These are phyloP conservation scores for Ormyrus nitidulus DNA, from an alignment of 2,888 invertebrate genomes.

Conservation along the genomic window DNA sequence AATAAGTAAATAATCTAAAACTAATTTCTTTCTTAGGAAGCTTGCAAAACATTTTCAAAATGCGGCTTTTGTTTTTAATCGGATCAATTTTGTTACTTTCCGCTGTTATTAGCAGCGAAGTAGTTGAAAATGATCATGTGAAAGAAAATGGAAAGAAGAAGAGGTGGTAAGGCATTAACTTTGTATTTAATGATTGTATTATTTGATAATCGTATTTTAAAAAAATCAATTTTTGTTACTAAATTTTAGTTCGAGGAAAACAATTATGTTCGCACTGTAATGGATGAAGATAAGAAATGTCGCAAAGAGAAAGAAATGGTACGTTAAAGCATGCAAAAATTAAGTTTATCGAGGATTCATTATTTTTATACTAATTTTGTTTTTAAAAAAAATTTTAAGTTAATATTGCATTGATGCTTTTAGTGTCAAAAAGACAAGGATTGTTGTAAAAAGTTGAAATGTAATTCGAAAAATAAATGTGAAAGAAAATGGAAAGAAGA, in stretches of 20 bases:
- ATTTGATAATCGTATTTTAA: neutral
- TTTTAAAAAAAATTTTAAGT: too few species aligned
- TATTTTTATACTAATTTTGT: too few species aligned
- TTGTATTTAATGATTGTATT: too few species aligned
- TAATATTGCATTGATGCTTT: neutral
- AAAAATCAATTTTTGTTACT: neutral
- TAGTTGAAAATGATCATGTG: neutral
- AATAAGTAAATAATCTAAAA: too few species aligned
- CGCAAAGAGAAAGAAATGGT: conserved; percentile 22
- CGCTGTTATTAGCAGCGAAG: neutral
- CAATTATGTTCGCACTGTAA: conserved; percentile 2
- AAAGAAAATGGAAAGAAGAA: conserved; percentile 18
- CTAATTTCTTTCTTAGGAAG: neutral
- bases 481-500: conserved; percentile 24
- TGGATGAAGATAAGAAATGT: conserved; percentile 17
- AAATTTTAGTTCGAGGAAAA: neutral
- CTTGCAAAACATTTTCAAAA: neutral
- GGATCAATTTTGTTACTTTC: neutral
- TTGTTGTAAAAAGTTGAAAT: conserved; percentile 20
- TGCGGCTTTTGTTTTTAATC: neutral
- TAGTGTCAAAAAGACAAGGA: conserved; percentile 19
- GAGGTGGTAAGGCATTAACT: too few species aligned
- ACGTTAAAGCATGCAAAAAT: neutral
- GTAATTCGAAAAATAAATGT: conserved; percentile 18
- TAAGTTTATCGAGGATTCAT: neutral